These are phyloP conservation scores for Lamproptera curius DNA, from an alignment of 2,888 invertebrate genomes.

Conservation along the genomic window DNA sequence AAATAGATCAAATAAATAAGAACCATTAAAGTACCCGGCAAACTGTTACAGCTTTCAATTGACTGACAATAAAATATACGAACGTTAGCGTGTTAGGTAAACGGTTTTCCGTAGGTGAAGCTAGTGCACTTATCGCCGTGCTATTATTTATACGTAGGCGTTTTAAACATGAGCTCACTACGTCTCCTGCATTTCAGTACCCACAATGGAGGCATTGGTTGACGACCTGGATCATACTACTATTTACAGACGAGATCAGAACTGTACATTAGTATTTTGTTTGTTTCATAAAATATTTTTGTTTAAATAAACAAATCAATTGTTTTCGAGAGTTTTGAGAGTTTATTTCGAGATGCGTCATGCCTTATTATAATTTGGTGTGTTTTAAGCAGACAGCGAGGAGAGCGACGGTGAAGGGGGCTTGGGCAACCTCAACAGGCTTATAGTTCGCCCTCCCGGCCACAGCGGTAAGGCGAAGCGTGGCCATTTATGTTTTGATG, in stretches of 20 bases:
- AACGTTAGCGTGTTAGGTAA: slow-evolving; percentile 57
- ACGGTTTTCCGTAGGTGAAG: slow-evolving; percentile 48
- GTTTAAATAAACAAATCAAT: no score
- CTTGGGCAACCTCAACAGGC: slow-evolving; percentile 92
- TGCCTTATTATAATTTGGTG: neutral
- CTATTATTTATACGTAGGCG: slow-evolving; percentile 25
- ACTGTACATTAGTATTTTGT: slow-evolving; percentile 50
- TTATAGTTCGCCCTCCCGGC: slow-evolving; percentile 92
- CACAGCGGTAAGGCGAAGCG: slow-evolving; percentile 97
- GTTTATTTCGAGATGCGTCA: no score
- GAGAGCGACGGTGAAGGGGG: slow-evolving; percentile 96
- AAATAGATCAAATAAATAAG: no score
- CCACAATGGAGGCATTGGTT: slow-evolving; percentile 46
- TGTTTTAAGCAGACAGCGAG: slow-evolving; percentile 84
- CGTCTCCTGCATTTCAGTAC: slow-evolving; percentile 23
- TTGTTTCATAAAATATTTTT: no score
- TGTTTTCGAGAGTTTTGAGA: neutral
- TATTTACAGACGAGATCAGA: slow-evolving; percentile 79
- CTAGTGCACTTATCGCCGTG: slow-evolving; percentile 47
- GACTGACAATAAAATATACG: slow-evolving; percentile 43
- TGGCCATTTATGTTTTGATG: slow-evolving; percentile 97
- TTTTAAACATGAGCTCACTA: slow-evolving; percentile 14
- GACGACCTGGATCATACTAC: slow-evolving; percentile 79
- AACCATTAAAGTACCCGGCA: no score
- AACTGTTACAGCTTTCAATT: slow-evolving; percentile 44